A percentile compares a stretch with the other conserved stretches of the same genome.
These are phyloP conservation scores for Periophthalmodon schlosseri DNA, from an alignment of 2,113 vertebrate genomes.

Conservation along the genomic window DNA sequence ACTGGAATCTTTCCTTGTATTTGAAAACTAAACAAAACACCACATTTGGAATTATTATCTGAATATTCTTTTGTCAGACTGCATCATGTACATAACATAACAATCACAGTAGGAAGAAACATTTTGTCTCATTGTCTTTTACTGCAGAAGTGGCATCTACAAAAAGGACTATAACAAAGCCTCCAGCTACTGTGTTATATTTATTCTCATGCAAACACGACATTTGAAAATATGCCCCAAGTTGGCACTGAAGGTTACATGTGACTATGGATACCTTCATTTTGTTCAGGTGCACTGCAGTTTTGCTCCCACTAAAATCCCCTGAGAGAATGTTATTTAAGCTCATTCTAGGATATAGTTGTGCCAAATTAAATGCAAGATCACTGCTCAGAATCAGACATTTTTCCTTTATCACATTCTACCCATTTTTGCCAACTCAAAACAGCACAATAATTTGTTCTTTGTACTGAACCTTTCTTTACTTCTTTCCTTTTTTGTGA, in stretches of 20 bases:
- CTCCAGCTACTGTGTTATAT: neutral
- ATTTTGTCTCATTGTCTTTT: slow-evolving; percentile 43
- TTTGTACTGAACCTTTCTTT: too few relatives aligned
- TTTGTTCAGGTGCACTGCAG: slow-evolving; percentile 24
- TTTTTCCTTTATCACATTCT: neutral
- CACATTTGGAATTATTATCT: neutral
- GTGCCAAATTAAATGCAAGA: neutral
- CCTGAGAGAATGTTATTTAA: neutral
- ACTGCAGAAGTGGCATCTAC: neutral
- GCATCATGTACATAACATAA: slow-evolving; percentile 16
- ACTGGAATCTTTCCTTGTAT: slow-evolving; percentile 4
- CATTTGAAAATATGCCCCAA: slow-evolving; percentile 37
- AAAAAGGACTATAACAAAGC: slow-evolving; percentile 34
- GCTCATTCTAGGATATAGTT: neutral
- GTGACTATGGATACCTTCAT: neutral
- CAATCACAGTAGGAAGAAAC: slow-evolving; percentile 34
- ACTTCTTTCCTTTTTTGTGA: too few relatives aligned
- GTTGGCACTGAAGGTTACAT: slow-evolving; percentile 13
- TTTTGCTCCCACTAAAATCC: slow-evolving; percentile 17
- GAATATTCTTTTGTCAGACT: slow-evolving; percentile 23
- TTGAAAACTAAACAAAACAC: neutral
- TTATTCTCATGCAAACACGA: slow-evolving; percentile 37
- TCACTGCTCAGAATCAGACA: neutral
- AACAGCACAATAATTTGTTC: too few relatives aligned
- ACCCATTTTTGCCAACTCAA: neutral